phyloP scores from a whole-genome alignment of 2,113 vertebrate genomes.

The Sprattus sprattus region DNA sequence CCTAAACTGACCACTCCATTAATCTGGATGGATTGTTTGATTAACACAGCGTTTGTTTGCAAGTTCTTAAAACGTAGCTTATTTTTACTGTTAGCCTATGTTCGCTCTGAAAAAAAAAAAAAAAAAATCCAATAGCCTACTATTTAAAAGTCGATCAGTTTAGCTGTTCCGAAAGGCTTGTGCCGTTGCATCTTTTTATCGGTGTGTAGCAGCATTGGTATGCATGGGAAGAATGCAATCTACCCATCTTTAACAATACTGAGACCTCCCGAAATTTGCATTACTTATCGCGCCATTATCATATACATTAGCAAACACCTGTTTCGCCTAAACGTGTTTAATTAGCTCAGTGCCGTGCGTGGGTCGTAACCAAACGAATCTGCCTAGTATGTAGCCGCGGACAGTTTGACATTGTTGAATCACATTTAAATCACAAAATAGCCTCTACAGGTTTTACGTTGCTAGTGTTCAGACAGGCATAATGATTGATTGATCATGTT shows the following conservation, averaged over 20 bases:
- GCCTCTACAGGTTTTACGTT: too few relatives aligned
- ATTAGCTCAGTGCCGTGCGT: conserved; percentile 51
- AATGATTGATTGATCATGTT: too few relatives aligned
- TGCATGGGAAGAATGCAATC: conserved; percentile 58
- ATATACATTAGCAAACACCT: conserved; percentile 81
- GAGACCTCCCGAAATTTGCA: conserved; percentile 63
- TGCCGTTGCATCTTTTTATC: neutral
- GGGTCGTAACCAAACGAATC: neutral
- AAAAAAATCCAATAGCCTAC: neutral
- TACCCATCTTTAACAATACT: conserved; percentile 54
- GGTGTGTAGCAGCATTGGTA: conserved; percentile 40
- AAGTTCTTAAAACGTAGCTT: too few relatives aligned
- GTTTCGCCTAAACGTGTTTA: conserved; percentile 71
- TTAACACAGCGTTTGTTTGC: too few relatives aligned
- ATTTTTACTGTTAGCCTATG: too few relatives aligned
- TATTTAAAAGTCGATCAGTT: neutral
- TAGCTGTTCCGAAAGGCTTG: neutral
- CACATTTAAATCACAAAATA: too few relatives aligned
- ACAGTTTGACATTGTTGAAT: too few relatives aligned
- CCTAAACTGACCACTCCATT: too few relatives aligned
- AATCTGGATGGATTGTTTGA: too few relatives aligned
- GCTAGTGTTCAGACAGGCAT: too few relatives aligned
- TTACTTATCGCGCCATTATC: conserved; percentile 78
- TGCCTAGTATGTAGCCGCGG: too few relatives aligned
- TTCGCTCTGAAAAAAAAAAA: neutral